Base-by-base conservation (phyloP, 92 coral and sea anemone genomes). In the Umimayanthus kanabou region DNA sequence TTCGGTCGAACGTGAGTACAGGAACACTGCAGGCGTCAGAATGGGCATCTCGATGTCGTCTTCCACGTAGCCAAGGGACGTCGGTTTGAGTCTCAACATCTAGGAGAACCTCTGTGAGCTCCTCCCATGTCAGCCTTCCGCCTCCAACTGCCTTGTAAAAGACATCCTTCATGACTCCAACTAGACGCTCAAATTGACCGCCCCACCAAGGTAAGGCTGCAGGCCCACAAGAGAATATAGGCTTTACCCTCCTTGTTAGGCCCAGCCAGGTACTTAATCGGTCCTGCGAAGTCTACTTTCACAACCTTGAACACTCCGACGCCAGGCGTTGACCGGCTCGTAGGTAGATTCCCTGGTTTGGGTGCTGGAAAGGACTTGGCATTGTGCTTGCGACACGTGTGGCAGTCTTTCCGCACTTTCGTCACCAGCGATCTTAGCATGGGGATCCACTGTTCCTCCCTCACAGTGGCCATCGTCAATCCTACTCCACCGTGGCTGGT, bases 171-270 rank as follows among this genome's bases (percentile, higher is more conserved):
- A 77, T 14, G 4, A 77, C 55, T 25, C 37, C 74, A 25, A 69
- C 30, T 33, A 69, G 37, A 25, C 74, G 37, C 37, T 69, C 74
- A 69, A 5, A 69, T 25, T 69, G 74, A 25, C 49, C 49, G 49
- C 49, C 49, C 49, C 49, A 43, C 49, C 49, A 43, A 43, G 74
- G 74, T 13, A 23, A 80, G 18, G 33, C 85, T 80, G 33, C 85
- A 80, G 1, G 85, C 74, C 84, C 85, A 80, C 85, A 80, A 20
- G 26, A 61, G 74, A 8, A 61, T 80, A 6, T 80, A 80, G 84
- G 49, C 84, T 11, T 80, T 80, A 1, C 71, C 73, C 23, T 80
- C 84, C 45, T 33, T 30, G 77, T 73, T 73, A 6, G 22, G 77
- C 23, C 43, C 45, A 13, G 23, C 77, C n/a, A 30, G 20, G 77